Percentiles rank a stretch among this genome's conserved stretches.
Evolutionary conservation across 2,888 invertebrate genomes (phyloP).

Genomic region (Osmoderma eremita): DNA sequence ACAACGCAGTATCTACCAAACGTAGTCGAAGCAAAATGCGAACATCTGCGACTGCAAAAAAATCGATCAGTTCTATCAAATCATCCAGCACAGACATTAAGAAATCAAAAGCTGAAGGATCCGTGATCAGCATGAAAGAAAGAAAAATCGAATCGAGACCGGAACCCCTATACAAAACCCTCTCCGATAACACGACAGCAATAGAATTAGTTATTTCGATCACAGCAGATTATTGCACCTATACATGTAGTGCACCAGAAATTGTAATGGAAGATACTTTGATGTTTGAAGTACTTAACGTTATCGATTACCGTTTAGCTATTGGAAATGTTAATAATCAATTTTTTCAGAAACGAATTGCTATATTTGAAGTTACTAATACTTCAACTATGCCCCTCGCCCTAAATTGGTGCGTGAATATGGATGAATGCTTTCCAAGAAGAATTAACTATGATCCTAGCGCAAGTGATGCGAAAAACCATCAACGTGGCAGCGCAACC

Average conservation of each 20-base stretch:
- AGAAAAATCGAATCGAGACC: constrained; percentile 54
- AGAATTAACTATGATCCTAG: constrained; percentile 35
- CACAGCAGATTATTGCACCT: constrained; percentile 67
- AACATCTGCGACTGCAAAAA: neutral
- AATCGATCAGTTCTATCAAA: neutral
- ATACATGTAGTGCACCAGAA: constrained; percentile 62
- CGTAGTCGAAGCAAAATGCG: neutral
- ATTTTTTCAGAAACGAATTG: constrained; percentile 51
- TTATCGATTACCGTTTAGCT: constrained; percentile 22
- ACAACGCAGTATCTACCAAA: neutral
- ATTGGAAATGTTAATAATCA: constrained; percentile 49
- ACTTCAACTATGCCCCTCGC: constrained; percentile 52
- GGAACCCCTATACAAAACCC: constrained; percentile 57
- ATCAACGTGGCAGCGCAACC: no score
- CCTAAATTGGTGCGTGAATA: constrained; percentile 48
- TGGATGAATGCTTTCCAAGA: constrained; percentile 46
- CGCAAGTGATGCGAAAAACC: no score
- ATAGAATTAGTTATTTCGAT: constrained; percentile 67
- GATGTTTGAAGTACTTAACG: constrained; percentile 64
- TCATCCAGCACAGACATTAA: neutral
- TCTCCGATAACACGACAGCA: constrained; percentile 53
- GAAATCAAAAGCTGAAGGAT: constrained; percentile 14
- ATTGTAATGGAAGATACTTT: constrained; percentile 68
- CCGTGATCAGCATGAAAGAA: constrained; percentile 14
- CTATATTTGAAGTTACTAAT: constrained; percentile 53